Conservation (phyloP, 2,888 invertebrate species). For the Nysson spinosus region DNA sequence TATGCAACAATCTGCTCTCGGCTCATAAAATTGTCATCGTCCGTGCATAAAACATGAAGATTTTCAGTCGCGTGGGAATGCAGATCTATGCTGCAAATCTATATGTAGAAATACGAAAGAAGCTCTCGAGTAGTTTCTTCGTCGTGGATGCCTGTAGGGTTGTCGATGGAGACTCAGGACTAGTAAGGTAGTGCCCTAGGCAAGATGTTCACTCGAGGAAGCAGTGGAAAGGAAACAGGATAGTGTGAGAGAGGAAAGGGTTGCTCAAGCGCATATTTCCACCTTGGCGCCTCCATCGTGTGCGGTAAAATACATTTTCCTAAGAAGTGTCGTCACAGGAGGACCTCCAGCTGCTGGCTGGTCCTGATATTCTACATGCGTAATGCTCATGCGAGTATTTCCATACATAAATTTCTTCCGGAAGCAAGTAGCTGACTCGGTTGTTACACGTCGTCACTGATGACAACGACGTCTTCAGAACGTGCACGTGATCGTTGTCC, state of each 20-base stretch:
- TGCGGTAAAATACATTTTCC: slow-evolving; percentile 69
- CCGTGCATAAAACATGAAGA: slow-evolving; percentile 74
- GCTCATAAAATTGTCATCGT: slow-evolving; percentile 72
- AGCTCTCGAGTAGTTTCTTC: slow-evolving; percentile 6
- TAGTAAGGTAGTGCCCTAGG: slow-evolving; percentile 11
- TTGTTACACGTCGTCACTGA: slow-evolving; percentile 42
- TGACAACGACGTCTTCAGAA: slow-evolving; percentile 28
- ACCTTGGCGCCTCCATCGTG: slow-evolving; percentile 59
- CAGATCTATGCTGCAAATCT: slow-evolving; percentile 62
- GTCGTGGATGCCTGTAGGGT: slow-evolving; percentile 20
- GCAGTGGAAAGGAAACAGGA: slow-evolving; percentile 28
- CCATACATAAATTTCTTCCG: slow-evolving; percentile 73
- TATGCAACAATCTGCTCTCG: slow-evolving; percentile 65
- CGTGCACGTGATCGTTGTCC: slow-evolving; percentile 20
- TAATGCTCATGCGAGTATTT: slow-evolving; percentile 72
- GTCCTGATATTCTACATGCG: slow-evolving; percentile 72
- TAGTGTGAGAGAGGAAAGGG: slow-evolving; percentile 45
- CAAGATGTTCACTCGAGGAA: slow-evolving; percentile 14
- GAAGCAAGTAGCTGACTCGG: slow-evolving; percentile 39
- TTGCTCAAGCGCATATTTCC: slow-evolving; percentile 67
- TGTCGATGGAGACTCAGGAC: slow-evolving; percentile 38
- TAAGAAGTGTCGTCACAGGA: slow-evolving; percentile 66
- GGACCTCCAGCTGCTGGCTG: slow-evolving; percentile 69
- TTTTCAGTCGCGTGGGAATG: slow-evolving; percentile 59
- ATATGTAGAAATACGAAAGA: slow-evolving; percentile 50